Evolutionary conservation across 2,888 invertebrate genomes (phyloP).

Genomic region (Alviniconcha strummeri): DNA sequence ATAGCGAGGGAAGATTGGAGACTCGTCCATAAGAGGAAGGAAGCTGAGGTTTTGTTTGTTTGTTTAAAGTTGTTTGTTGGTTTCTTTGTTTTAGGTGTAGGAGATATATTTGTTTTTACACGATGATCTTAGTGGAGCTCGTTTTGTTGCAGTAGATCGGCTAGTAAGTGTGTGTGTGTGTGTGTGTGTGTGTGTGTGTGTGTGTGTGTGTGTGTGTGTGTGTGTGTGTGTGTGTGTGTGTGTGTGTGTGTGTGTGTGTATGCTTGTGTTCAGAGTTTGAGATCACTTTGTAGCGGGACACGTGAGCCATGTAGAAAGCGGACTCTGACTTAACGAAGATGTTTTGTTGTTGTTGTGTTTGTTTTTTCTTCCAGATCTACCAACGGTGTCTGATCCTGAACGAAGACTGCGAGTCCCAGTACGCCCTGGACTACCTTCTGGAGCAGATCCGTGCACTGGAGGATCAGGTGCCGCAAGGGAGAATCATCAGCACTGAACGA

Average conservation of each 20-base stretch:
- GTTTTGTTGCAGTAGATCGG: neutral
- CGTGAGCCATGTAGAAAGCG: too few species aligned
- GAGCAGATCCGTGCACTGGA: neutral
- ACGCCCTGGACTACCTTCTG: conserved; percentile 27
- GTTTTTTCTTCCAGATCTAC: conserved; percentile 7
- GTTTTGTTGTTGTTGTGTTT: neutral
- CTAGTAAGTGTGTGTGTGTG: neutral
- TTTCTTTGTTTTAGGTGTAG: too few species aligned
- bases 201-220: neutral
- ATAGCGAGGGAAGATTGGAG: too few species aligned
- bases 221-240: neutral
- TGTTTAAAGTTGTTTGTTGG: too few species aligned
- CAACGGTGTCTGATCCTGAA: conserved; percentile 29
- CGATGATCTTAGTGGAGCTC: too few species aligned
- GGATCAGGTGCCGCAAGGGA: conserved; percentile 4
- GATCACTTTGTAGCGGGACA: too few species aligned
- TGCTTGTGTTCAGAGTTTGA: neutral
- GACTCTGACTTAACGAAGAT: neutral
- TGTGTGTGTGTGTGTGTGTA: neutral
- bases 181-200: neutral
- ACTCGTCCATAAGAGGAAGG: too few species aligned
- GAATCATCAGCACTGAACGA: neutral
- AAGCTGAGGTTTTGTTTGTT: too few species aligned
- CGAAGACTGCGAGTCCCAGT: conserved; percentile 30
- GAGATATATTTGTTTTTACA: too few species aligned